These are phyloP conservation scores for Poecilobothrus nobilitatus DNA, from an alignment of 2,888 invertebrate genomes.

Conservation along the genomic window DNA sequence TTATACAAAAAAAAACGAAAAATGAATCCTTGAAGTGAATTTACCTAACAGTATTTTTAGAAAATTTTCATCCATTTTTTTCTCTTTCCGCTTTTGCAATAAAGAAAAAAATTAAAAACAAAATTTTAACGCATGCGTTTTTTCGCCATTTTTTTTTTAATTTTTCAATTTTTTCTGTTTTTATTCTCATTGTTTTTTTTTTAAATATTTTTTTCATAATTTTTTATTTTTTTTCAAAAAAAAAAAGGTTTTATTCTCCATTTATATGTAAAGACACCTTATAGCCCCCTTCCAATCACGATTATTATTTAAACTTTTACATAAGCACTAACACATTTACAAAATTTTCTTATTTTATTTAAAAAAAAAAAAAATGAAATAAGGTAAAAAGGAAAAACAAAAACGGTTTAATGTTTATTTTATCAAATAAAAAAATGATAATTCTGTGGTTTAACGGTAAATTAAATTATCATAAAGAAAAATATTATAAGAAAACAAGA, in stretches of 20 bases:
- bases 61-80: neutral
- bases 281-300: too few species aligned
- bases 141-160: neutral
- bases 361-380: too few species aligned
- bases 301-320: neutral
- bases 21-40: neutral
- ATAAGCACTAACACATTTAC: neutral
- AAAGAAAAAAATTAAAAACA: neutral
- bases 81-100: neutral
- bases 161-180: too few species aligned
- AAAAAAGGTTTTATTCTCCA: too few species aligned
- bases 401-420: neutral
- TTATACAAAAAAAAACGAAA: too few species aligned
- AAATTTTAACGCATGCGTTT: neutral
- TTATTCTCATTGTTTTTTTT: neutral
- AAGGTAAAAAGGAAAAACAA: neutral
- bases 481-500: neutral
- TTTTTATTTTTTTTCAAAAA: too few species aligned
- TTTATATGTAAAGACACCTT: too few species aligned
- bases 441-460: constrained; percentile 3
- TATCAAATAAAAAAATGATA: constrained; percentile 2
- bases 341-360: neutral
- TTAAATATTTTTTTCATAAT: neutral
- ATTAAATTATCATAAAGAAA: constrained; percentile 1
- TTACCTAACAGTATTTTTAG: neutral